Percentiles rank a stretch among this genome's conserved stretches.
phyloP scores from a whole-genome alignment of 64 coral and sea anemone species.

The Montipora capricornis region DNA sequence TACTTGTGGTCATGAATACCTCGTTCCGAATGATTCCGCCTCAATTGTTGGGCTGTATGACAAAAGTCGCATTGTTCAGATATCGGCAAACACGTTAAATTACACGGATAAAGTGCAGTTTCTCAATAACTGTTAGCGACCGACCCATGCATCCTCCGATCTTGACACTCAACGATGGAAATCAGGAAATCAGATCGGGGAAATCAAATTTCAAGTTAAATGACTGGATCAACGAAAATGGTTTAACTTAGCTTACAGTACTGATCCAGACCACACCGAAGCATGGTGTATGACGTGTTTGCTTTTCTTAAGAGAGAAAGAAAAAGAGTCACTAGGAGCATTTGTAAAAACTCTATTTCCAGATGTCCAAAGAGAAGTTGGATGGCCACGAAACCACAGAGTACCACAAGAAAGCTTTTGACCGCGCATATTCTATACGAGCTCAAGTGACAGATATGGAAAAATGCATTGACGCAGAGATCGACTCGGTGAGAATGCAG shows the following conservation, averaged over 20 bases:
- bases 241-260: slow-evolving; percentile 61
- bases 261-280: slow-evolving; percentile 65
- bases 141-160: no score
- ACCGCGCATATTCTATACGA: background rate
- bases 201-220: background rate
- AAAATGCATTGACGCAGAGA: no score
- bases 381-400: slow-evolving; percentile 91
- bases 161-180: no score
- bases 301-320: slow-evolving; percentile 80
- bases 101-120: no score
- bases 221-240: slow-evolving; percentile 49
- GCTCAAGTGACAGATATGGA: no score
- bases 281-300: slow-evolving; percentile 73
- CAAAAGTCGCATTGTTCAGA: no score
- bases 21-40: no score
- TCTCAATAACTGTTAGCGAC: no score
- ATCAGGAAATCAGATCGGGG: no score
- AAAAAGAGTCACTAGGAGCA: slow-evolving; percentile 67
- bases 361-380: slow-evolving; percentile 83
- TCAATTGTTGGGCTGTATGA: no score
- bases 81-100: no score
- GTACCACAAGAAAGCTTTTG: slow-evolving; percentile 84
- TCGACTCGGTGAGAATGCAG: no score
- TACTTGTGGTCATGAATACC: slow-evolving; percentile 67
- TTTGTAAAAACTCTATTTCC: slow-evolving; percentile 88